Evolutionary conservation across 2,797 vertebrate species (phyloP).

Genomic region (Propithecus perrieri): DNA sequence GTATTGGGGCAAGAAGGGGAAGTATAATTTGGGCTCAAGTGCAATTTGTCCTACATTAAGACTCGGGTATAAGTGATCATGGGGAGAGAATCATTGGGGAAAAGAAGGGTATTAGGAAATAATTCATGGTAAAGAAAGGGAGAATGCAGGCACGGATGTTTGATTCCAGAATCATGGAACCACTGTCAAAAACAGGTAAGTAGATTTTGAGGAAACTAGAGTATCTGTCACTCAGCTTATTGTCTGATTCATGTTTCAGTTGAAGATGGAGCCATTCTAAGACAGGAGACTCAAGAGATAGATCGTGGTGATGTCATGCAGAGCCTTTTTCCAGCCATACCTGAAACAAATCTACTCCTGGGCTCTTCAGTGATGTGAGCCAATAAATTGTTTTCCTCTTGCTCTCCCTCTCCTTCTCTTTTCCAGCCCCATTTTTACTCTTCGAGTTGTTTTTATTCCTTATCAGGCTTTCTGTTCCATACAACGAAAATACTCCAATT

Average conservation of each 20-base stretch:
- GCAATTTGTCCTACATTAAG: not conserved
- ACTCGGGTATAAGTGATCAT: not conserved
- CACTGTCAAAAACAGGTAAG: not conserved
- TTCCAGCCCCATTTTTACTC: not conserved
- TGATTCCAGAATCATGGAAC: not conserved
- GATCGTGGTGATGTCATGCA: not conserved
- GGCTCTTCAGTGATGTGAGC: not conserved
- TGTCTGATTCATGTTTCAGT: not conserved
- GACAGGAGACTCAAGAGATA: not conserved
- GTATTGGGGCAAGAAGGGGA: not conserved
- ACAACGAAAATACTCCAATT: slow-evolving; percentile 17
- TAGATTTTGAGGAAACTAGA: slow-evolving; percentile 13
- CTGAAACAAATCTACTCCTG: not conserved
- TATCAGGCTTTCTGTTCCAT: not conserved
- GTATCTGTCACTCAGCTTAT: not conserved
- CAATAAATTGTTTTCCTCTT: not conserved
- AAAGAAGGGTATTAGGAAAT: not conserved
- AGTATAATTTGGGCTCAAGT: not conserved
- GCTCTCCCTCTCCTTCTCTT: not conserved
- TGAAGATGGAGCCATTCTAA: not conserved
- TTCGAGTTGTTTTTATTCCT: not conserved
- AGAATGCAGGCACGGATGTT: not conserved
- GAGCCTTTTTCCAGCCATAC: not conserved
- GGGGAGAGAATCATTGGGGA: not conserved
- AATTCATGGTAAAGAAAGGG: not conserved